phyloP scores from a whole-genome alignment of 64 coral and sea anemone species.

The Pocillopora verrucosa region DNA sequence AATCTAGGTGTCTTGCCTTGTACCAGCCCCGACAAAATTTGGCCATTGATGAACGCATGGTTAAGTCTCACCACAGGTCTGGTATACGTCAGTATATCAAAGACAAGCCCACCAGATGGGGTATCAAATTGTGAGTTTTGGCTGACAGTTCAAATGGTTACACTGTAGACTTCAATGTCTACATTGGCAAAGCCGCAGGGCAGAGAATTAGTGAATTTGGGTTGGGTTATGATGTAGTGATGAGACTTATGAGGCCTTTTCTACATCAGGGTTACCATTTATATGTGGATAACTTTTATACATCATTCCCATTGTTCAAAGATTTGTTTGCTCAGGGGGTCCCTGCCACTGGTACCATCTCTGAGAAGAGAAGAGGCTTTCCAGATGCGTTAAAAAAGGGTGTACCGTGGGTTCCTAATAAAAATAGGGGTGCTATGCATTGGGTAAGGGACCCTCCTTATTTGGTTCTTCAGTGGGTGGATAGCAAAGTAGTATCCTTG shows the following conservation, averaged over 20 bases:
- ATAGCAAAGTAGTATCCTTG: background rate
- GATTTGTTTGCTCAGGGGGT: slow-evolving; percentile 14
- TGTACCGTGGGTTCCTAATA: slow-evolving; percentile 17
- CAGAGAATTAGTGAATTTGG: slow-evolving; percentile 2
- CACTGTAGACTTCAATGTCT: slow-evolving; percentile 30
- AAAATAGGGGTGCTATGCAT: slow-evolving; percentile 24
- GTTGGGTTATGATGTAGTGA: slow-evolving; percentile 38
- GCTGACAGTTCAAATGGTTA: slow-evolving; percentile 61
- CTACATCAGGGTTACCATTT: slow-evolving; percentile 52
- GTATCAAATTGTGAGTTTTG: slow-evolving; percentile 54
- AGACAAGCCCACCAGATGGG: slow-evolving; percentile 18
- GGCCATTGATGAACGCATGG: slow-evolving; percentile 29
- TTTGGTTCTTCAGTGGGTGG: slow-evolving; percentile 35
- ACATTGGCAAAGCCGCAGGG: no score
- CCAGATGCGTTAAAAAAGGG: slow-evolving; percentile 18
- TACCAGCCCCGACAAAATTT: slow-evolving; percentile 10
- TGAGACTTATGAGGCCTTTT: background rate
- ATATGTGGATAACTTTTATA: slow-evolving; percentile 52
- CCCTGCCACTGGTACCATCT: slow-evolving; percentile 25
- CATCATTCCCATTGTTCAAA: background rate
- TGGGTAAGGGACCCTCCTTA: slow-evolving; percentile 47
- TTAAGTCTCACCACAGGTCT: background rate
- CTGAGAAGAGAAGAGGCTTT: slow-evolving; percentile 20
- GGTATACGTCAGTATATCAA: no score
- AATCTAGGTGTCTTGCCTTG: background rate